These are phyloP conservation scores for Dreissena rostriformis DNA, from an alignment of 1,140 invertebrate genomes.

Conservation along the genomic window DNA sequence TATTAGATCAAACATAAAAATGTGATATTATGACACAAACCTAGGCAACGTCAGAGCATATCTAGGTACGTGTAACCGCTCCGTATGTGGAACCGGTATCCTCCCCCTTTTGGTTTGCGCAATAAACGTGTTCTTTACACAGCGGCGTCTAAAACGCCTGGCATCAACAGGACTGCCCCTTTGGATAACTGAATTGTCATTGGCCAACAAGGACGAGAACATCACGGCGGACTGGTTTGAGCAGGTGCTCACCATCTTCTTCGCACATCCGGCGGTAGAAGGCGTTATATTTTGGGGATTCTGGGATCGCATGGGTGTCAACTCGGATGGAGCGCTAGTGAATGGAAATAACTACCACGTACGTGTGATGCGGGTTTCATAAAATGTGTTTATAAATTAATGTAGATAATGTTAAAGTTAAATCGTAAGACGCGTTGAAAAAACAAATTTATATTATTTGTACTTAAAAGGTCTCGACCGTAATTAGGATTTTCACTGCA, in stretches of 20 bases:
- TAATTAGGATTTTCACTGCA: too few species aligned
- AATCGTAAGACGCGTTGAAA: too few species aligned
- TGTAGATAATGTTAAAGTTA: too few species aligned
- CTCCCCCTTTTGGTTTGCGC: too few species aligned
- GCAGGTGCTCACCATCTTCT: slow-evolving; percentile 44
- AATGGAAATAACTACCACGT: slow-evolving; percentile 44
- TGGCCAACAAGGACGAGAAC: slow-evolving; percentile 56
- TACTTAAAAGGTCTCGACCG: too few species aligned
- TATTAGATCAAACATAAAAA: too few species aligned
- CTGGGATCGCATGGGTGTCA: slow-evolving; percentile 40
- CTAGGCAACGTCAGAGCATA: too few species aligned
- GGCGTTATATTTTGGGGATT: slow-evolving; percentile 65
- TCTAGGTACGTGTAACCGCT: too few species aligned
- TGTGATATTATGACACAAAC: too few species aligned
- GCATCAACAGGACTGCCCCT: slow-evolving; percentile 66
- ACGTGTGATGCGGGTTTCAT: not conserved
- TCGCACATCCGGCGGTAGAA: slow-evolving; percentile 60
- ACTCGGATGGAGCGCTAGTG: slow-evolving; percentile 33
- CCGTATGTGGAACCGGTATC: too few species aligned
- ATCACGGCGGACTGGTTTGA: slow-evolving; percentile 60
- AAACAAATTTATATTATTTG: too few species aligned
- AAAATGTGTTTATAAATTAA: too few species aligned
- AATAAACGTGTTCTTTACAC: slow-evolving; percentile 16
- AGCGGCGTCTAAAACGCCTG: slow-evolving; percentile 66
- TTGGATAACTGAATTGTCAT: slow-evolving; percentile 70